A percentile compares a stretch with the other conserved stretches of the same genome.
phyloP scores from a whole-genome alignment of 2,888 invertebrate species.

The Catocala fraxini region DNA sequence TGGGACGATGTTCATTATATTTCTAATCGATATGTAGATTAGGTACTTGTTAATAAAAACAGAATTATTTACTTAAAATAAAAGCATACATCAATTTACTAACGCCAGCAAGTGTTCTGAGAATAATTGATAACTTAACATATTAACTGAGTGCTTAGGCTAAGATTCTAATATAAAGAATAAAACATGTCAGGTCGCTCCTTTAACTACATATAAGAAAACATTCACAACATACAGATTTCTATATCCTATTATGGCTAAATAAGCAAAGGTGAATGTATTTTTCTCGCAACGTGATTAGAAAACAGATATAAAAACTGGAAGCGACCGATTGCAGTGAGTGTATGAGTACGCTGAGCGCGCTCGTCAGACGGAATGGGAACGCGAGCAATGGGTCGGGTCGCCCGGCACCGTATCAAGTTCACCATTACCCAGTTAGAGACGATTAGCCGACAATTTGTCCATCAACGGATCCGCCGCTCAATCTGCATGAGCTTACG shows the following conservation, averaged over 20 bases:
- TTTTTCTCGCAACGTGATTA: constrained; percentile 18
- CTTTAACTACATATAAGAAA: not conserved
- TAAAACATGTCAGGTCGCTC: too few species aligned
- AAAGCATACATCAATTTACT: too few species aligned
- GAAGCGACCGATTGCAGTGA: constrained; percentile 24
- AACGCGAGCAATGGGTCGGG: constrained; percentile 64
- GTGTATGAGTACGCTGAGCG: constrained; percentile 27
- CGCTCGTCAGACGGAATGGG: constrained; percentile 48
- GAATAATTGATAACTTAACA: too few species aligned
- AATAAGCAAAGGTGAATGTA: constrained; percentile 4
- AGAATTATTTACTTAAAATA: too few species aligned
- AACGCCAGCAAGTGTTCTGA: too few species aligned
- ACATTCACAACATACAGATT: constrained; percentile 5
- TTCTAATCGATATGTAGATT: too few species aligned
- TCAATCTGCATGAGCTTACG: constrained; percentile 70
- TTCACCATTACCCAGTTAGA: constrained; percentile 81
- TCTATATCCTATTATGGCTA: constrained; percentile 14
- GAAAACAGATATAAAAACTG: constrained; percentile 27
- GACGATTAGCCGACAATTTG: constrained; percentile 78
- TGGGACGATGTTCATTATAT: too few species aligned
- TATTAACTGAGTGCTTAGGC: too few species aligned
- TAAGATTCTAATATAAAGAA: too few species aligned
- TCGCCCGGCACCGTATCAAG: constrained; percentile 67
- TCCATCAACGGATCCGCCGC: constrained; percentile 70
- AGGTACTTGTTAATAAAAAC: too few species aligned